Evolutionary conservation across 2,888 invertebrate genomes (phyloP).

Genomic region (Drosophila nr. medialis): DNA sequence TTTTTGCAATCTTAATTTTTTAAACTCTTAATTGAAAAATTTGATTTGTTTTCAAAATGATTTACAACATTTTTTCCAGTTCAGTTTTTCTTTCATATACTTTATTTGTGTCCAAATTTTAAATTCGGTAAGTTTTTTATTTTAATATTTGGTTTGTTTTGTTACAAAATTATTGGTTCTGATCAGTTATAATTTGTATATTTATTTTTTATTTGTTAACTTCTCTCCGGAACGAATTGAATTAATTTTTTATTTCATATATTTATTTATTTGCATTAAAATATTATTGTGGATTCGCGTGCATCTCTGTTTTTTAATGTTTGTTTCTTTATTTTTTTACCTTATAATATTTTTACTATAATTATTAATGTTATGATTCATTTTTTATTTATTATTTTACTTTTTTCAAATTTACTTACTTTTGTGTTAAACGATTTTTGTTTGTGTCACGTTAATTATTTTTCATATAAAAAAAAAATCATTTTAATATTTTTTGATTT

Average conservation of each 20-base stretch:
- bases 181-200: slow-evolving; percentile 2
- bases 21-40: neutral
- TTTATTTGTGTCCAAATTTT: slow-evolving; percentile 16
- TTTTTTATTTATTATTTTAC: neutral
- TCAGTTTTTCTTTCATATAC: neutral
- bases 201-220: neutral
- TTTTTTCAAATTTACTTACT: neutral
- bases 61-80: neutral
- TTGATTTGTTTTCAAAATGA: neutral
- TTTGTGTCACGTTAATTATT: neutral
- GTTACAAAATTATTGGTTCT: slow-evolving; percentile 14
- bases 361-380: neutral
- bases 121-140: slow-evolving; percentile 41
- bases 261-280: neutral
- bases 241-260: neutral
- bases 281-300: neutral
- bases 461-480: neutral
- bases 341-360: neutral
- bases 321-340: neutral
- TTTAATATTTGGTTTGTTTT: slow-evolving; percentile 9
- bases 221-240: neutral
- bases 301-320: neutral
- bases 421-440: neutral
- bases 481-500: neutral
- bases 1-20: slow-evolving; percentile 8